These are phyloP conservation scores for Intellagama lesueurii DNA, from an alignment of 2,797 vertebrate genomes.

Conservation along the genomic window DNA sequence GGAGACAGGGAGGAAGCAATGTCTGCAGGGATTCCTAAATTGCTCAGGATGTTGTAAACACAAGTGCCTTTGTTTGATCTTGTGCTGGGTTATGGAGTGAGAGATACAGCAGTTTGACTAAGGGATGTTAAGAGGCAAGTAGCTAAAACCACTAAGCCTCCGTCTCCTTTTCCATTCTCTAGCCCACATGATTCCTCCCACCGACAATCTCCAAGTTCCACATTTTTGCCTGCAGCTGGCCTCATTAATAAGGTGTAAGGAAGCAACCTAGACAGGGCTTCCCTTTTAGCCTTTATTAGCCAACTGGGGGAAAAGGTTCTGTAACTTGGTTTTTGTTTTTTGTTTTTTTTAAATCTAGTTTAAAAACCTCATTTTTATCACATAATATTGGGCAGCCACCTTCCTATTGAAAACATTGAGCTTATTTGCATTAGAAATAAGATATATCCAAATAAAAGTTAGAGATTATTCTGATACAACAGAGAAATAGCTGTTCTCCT, in stretches of 20 bases:
- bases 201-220: slow-evolving; percentile 53
- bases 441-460: background rate
- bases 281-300: slow-evolving; percentile 69
- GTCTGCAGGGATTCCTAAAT: slow-evolving; percentile 69
- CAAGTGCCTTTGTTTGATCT: slow-evolving; percentile 77
- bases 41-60: slow-evolving; percentile 82
- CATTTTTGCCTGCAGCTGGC: slow-evolving; percentile 72
- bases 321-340: no score
- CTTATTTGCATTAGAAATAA: background rate
- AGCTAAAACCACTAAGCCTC: slow-evolving; percentile 68
- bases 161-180: slow-evolving; percentile 64
- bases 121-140: slow-evolving; percentile 72
- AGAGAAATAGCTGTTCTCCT: background rate
- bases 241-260: slow-evolving; percentile 78
- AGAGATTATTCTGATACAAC: background rate
- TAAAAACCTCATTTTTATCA: slow-evolving; percentile 44
- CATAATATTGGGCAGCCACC: slow-evolving; percentile 17
- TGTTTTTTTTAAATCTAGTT: no score
- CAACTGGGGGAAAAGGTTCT: slow-evolving; percentile 43
- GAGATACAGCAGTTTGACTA: slow-evolving; percentile 69
- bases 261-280: slow-evolving; percentile 77
- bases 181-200: background rate
- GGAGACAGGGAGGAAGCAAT: slow-evolving; percentile 71
- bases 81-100: slow-evolving; percentile 47
- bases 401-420: background rate